phyloP scores from a whole-genome alignment of 2,797 vertebrate species.

The Darevskia nairensis region DNA sequence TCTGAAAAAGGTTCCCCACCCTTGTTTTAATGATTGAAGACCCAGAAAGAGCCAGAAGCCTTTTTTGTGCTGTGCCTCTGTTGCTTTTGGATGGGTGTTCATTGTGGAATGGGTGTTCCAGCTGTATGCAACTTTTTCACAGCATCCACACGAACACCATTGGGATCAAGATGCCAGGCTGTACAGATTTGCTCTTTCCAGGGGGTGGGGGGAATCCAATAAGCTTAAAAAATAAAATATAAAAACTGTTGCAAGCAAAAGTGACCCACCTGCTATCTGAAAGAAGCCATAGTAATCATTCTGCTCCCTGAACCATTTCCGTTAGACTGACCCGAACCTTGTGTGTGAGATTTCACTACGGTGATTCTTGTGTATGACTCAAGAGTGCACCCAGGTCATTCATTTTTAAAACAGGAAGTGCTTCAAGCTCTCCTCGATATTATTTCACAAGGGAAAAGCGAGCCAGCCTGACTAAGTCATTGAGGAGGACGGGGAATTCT shows the following conservation, averaged over 20 bases:
- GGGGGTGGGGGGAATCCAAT: no score
- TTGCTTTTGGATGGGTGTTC: no score
- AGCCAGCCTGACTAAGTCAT: neutral
- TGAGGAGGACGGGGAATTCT: neutral
- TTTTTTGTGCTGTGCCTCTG: no score
- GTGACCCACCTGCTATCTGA: no score
- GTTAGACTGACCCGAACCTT: neutral
- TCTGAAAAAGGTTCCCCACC: no score
- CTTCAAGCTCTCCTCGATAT: neutral
- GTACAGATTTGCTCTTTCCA: no score
- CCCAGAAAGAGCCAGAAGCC: neutral
- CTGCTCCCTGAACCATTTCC: neutral
- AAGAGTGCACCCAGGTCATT: neutral
- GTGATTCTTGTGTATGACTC: neutral
- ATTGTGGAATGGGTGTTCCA: no score
- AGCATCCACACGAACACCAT: no score
- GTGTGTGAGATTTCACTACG: neutral
- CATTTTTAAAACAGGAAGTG: constrained; percentile 2
- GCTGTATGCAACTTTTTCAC: no score
- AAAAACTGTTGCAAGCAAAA: no score
- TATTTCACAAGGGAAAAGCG: neutral
- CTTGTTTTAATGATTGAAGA: neutral
- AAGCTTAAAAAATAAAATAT: no score
- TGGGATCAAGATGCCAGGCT: no score
- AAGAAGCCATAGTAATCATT: neutral